Base-by-base conservation (phyloP, 2,797 vertebrate species). In the Onychomys leucogaster region DNA sequence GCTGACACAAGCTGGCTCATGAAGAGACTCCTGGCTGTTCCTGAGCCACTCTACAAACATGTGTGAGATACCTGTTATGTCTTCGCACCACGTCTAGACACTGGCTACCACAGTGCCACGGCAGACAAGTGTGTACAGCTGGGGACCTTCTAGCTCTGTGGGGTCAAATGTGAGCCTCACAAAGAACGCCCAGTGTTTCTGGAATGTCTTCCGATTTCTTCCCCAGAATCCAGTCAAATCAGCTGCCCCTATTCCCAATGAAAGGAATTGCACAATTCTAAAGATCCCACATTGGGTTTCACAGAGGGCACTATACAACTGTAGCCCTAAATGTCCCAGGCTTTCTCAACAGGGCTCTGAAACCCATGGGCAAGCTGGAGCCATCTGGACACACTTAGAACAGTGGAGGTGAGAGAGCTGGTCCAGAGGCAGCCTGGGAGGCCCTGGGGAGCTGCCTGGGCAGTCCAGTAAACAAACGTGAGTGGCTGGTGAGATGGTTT, bases 31-130 rank as follows among this genome's bases (percentile, higher is more conserved):
- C 63, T 88, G 89, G 84, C 41, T 78, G 43, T 88, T 1, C 23
- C 75, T 90, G 59, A 84, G 96, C 94, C 97, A 97, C 88, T 95
- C 86, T n/a, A 63, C 96, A 97, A 95, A 98, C 94, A 96, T 96
- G 69, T 27, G 94, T 75, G 92, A 94, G 83, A 77, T 81, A 94
- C 96, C 94, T 93, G 90, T 46, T 80, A 94, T 97, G 97, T 95
- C 95, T 97, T 96, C 46, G 52, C 29, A 67, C 52, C 86, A 52
- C 29, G 97, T 97, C 97, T 98, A 97, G 97, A 97, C 94, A 0
- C 91, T 32, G 27, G 63, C 71, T 6, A 61, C 82, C 81, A 16
- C 63, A 46, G 41, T 49, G 93, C 95, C 83, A 19, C 61, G 65
- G 93, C 94, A 77, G 52, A 87, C 2, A 52, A 78, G 52, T 21